A percentile compares a stretch with the other conserved stretches of the same genome.
Conservation (phyloP, 1,140 invertebrate species). For the Drosophila malerkotliana region DNA sequence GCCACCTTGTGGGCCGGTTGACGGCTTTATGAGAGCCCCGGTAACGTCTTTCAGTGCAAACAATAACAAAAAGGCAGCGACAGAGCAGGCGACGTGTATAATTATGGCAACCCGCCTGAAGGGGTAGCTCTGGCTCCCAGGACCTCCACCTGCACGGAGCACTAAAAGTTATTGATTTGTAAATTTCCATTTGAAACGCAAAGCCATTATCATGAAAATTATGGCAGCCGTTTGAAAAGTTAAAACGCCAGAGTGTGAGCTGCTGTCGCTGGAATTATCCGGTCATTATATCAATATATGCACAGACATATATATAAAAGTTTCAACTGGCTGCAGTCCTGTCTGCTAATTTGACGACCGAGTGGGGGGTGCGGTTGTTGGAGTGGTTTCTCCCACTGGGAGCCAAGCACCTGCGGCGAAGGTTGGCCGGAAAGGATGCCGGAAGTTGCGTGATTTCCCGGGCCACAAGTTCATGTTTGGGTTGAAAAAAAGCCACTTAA, state of each 20-base stretch:
- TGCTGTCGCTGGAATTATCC: constrained; percentile 16
- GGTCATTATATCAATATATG: constrained; percentile 16
- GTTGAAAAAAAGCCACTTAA: background rate
- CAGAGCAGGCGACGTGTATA: constrained; percentile 48
- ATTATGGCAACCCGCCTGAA: constrained; percentile 52
- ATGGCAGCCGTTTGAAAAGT: constrained; percentile 47
- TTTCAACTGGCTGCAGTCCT: constrained; percentile 25
- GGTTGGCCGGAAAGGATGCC: constrained; percentile 43
- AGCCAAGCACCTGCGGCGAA: constrained; percentile 31
- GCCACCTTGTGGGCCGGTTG: constrained; percentile 30
- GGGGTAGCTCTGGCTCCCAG: constrained; percentile 18
- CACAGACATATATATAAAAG: constrained; percentile 1
- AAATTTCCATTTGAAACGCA: constrained; percentile 46
- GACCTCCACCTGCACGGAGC: constrained; percentile 18
- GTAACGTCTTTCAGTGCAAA: constrained; percentile 74
- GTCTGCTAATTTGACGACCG: constrained; percentile 34
- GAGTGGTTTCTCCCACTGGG: constrained; percentile 1
- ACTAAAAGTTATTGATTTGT: constrained; percentile 62
- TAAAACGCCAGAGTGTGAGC: constrained; percentile 6
- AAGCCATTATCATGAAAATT: constrained; percentile 53
- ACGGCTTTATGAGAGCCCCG: constrained; percentile 60
- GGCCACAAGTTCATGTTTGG: constrained; percentile 13
- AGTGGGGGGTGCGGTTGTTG: constrained; percentile 21
- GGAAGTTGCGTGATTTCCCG: constrained; percentile 62
- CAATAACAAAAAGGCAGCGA: constrained; percentile 46